A percentile compares a stretch with the other conserved stretches of the same genome.
phyloP scores from a whole-genome alignment of 2,113 vertebrate genomes.

The Vulpes ferrilata region DNA sequence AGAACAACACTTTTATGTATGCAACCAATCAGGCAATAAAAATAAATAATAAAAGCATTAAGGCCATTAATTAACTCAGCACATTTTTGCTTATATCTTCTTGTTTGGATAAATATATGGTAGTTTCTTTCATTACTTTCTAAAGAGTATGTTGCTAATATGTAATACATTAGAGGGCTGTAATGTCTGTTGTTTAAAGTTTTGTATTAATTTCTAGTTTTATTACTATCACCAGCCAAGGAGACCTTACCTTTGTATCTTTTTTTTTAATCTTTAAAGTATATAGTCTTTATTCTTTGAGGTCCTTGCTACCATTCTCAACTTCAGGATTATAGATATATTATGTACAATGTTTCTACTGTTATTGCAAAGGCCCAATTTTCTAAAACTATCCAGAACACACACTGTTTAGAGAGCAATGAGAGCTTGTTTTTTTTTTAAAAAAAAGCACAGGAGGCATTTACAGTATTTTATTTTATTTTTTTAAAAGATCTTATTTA shows the following conservation, averaged over 20 bases:
- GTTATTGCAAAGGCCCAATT: constrained; percentile 5
- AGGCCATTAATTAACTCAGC: constrained; percentile 25
- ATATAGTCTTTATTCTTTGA: neutral
- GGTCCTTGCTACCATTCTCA: neutral
- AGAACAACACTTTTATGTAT: constrained; percentile 28
- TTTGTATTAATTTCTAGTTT: constrained; percentile 43
- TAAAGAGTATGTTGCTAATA: neutral
- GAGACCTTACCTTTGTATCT: neutral
- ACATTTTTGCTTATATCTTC: neutral
- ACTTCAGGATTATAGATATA: neutral
- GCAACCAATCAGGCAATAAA: constrained; percentile 8
- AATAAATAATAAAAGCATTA: constrained; percentile 41
- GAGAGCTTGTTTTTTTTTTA: constrained; percentile 55
- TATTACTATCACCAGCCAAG: neutral
- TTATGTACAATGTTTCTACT: neutral
- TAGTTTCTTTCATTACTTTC: constrained; percentile 7
- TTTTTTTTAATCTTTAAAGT: neutral
- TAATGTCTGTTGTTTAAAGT: neutral
- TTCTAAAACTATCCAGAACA: constrained; percentile 27
- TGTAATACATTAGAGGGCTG: neutral
- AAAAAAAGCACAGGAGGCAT: neutral
- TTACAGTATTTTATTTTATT: neutral
- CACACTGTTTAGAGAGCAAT: neutral
- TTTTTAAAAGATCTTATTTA: too few species aligned
- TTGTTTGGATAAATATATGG: neutral